These are phyloP conservation scores for Neolamprologus kungweensis DNA, from an alignment of 2,113 vertebrate species.

Conservation along the genomic window DNA sequence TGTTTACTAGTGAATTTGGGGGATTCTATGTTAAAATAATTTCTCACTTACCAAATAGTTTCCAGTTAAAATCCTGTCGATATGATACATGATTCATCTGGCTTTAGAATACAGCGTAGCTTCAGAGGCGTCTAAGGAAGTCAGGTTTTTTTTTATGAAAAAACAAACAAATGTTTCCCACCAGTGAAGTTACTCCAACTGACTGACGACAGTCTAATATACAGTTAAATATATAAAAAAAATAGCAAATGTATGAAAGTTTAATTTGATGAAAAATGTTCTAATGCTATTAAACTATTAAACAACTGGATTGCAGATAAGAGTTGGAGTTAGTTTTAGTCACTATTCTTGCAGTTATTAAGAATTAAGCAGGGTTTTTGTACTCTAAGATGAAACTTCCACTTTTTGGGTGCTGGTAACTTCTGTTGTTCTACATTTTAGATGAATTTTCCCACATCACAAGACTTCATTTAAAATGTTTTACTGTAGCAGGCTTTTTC, in stretches of 20 bases:
- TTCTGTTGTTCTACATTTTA: not conserved
- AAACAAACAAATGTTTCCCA: not conserved
- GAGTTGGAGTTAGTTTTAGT: not conserved
- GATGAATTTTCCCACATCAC: fast-evolving
- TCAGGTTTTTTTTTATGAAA: fast-evolving
- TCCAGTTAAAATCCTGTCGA: not conserved
- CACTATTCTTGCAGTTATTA: not conserved
- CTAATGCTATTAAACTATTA: not conserved
- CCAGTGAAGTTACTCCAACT: not conserved
- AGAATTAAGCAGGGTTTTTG: not conserved
- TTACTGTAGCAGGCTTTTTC: not conserved
- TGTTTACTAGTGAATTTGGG: not conserved
- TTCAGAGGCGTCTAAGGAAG: not conserved
- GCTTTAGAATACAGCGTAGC: fast-evolving
- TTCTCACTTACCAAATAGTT: not conserved
- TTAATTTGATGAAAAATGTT: not conserved
- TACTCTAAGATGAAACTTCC: not conserved
- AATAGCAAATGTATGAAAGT: not conserved
- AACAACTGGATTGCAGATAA: not conserved
- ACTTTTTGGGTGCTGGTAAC: not conserved
- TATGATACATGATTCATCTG: not conserved
- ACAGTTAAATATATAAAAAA: not conserved
- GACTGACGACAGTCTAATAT: not conserved
- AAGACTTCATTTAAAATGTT: not conserved
- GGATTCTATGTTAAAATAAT: not conserved